Percentiles rank a stretch among this genome's conserved stretches.
Evolutionary conservation across 1,140 invertebrate species (phyloP).

Genomic region (Papilio xuthus): DNA sequence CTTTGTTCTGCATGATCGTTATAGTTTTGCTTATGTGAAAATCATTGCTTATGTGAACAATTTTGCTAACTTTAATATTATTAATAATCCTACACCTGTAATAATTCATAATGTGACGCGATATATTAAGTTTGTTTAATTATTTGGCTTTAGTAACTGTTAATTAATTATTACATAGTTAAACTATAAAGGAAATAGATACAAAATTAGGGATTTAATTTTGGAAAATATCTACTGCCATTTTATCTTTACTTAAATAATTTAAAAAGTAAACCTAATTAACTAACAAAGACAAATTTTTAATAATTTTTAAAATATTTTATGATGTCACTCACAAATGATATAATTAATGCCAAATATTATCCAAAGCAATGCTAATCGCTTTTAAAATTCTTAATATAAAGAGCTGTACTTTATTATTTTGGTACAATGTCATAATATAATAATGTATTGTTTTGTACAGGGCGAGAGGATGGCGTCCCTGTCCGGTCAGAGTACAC

Average conservation of each 20-base stretch:
- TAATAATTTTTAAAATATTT: too few relatives aligned
- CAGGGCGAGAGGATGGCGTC: slow-evolving; percentile 77
- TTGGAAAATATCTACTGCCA: too few relatives aligned
- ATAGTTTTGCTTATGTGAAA: slow-evolving; percentile 45
- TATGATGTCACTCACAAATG: too few relatives aligned
- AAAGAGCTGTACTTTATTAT: slow-evolving; percentile 15
- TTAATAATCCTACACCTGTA: neutral
- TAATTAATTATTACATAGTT: too few relatives aligned
- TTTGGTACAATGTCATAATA: neutral
- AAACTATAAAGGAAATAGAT: too few relatives aligned
- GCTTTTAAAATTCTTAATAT: neutral
- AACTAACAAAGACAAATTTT: too few relatives aligned
- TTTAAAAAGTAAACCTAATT: too few relatives aligned
- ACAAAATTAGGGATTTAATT: too few relatives aligned
- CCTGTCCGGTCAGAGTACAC: slow-evolving; percentile 70
- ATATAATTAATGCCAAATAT: too few relatives aligned
- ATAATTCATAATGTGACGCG: neutral
- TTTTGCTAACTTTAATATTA: neutral
- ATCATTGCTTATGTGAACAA: neutral
- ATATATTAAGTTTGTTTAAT: neutral
- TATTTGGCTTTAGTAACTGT: neutral
- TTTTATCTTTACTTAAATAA: too few relatives aligned
- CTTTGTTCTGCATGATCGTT: slow-evolving; percentile 51
- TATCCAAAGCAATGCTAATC: neutral
- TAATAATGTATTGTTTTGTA: slow-evolving; percentile 43